Base-by-base conservation (phyloP, 2,888 invertebrate species). In the Cephus runcator region DNA sequence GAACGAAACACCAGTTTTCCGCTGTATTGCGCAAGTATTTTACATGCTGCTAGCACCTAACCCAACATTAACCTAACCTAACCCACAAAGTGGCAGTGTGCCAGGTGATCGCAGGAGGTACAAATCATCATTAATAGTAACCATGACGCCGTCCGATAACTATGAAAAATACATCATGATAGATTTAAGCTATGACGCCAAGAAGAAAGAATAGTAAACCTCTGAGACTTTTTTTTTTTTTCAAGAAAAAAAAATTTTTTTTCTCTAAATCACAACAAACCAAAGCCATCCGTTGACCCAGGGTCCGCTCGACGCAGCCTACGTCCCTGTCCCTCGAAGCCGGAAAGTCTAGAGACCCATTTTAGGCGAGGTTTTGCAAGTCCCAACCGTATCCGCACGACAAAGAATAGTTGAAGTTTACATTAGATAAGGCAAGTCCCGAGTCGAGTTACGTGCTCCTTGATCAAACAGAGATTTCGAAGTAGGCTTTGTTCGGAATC, bases 371-470 rank as follows among this genome's bases (percentile, higher is more conserved):
- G 75, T 76, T 76, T 80, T 69, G 76, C 79, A 75, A 74, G 75
- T 35, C 31, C 69, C 77, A 12, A 69, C 35, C 23, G 56, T 56
- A 56, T 56, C 69, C 73, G 75, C 79, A 34, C 78, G 81, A 86
- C 84, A 85, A 85, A 87, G 88, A 83, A 82, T 56, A 84, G 81
- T 81, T 81, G 77, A 86, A 88, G 88, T 89, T 88, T 88, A 86
- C 85, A 80, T 87, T 88, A 90, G 89, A 89, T 89, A 89, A 88
- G 84, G 85, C 82, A 56, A 76, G 77, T 71, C 75, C 73, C 34
- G 35, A 36, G 76, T 77, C 78, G 80, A 78, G 83, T 56, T 85
- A 85, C 88, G 85, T 87, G 88, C 86, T 81, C 77, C 79, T 84
- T 81, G 85, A 81, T 80, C 84, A 86, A 87, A 87, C 86, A 84